Evolutionary conservation across 2,888 invertebrate genomes (phyloP).

Genomic region (Noctua fimbriata): DNA sequence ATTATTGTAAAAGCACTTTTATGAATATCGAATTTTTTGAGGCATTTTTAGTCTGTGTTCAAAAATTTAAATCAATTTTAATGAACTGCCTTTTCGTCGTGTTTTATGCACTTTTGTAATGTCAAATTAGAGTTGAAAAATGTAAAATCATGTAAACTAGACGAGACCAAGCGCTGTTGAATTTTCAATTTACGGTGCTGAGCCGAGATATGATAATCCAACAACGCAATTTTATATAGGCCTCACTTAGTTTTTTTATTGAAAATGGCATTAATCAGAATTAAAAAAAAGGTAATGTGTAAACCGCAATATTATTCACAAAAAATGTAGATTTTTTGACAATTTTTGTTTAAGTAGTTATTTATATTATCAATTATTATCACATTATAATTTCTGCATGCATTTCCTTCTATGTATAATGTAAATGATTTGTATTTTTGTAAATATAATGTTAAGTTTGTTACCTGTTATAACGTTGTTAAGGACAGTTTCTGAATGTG

Average conservation of each 20-base stretch:
- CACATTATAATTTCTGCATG: constrained; percentile 72
- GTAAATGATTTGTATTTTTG: constrained; percentile 75
- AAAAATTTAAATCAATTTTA: constrained; percentile 1
- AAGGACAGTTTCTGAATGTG: constrained; percentile 76
- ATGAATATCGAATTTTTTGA: constrained; percentile 27
- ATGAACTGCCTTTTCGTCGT: constrained; percentile 43
- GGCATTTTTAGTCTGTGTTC: constrained; percentile 43
- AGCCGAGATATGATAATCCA: neutral
- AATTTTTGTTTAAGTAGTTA: constrained; percentile 52
- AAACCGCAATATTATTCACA: constrained; percentile 56
- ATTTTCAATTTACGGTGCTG: neutral
- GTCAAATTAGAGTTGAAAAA: constrained; percentile 29
- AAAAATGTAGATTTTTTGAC: constrained; percentile 42
- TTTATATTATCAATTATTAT: constrained; percentile 62
- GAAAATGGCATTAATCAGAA: constrained; percentile 12
- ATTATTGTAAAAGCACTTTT: constrained; percentile 56
- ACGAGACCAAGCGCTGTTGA: neutral
- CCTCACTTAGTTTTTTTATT: constrained; percentile 2
- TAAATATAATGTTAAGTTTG: constrained; percentile 84
- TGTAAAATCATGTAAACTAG: constrained; percentile 18
- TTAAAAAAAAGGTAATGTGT: constrained; percentile 12
- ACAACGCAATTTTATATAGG: neutral
- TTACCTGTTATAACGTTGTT: constrained; percentile 81
- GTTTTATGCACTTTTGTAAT: constrained; percentile 21
- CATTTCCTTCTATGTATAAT: constrained; percentile 76